These are phyloP conservation scores for Lampris incognitus DNA, from an alignment of 2,113 vertebrate species.

Conservation along the genomic window DNA sequence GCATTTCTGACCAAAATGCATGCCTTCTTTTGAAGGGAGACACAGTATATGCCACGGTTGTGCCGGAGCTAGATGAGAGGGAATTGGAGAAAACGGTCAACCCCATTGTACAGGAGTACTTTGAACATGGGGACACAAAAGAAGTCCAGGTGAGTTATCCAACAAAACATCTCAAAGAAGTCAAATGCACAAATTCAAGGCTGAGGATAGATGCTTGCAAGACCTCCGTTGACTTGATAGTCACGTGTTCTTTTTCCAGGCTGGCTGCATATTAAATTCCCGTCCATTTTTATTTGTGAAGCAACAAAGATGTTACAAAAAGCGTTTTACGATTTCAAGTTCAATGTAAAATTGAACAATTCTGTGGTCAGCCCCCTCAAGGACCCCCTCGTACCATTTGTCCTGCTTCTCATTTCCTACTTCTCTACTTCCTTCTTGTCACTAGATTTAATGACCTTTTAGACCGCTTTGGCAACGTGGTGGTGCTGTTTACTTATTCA, in stretches of 20 bases:
- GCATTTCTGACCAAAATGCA: background rate
- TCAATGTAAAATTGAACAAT: too few species aligned
- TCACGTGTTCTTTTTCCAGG: too few species aligned
- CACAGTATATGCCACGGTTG: conserved; percentile 87
- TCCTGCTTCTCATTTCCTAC: too few species aligned
- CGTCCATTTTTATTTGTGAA: background rate
- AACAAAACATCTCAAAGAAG: background rate
- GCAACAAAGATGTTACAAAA: background rate
- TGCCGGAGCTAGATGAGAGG: conserved; percentile 86
- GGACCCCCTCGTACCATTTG: too few species aligned
- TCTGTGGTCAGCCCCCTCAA: too few species aligned
- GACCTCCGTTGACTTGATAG: background rate
- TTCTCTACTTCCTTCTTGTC: too few species aligned
- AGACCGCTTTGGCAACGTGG: too few species aligned
- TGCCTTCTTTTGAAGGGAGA: conserved; percentile 77
- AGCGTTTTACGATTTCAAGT: too few species aligned
- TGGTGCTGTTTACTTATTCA: too few species aligned
- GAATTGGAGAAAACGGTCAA: conserved; percentile 87
- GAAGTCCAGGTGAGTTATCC: conserved; percentile 84
- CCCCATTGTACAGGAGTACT: conserved; percentile 89
- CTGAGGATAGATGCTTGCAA: background rate
- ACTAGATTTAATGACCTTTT: too few species aligned
- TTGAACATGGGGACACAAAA: conserved; percentile 89
- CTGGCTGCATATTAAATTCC: background rate
- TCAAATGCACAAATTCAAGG: background rate